Evolutionary conservation across 2,888 invertebrate species (phyloP).

Genomic region (Tigriopus californicus): DNA sequence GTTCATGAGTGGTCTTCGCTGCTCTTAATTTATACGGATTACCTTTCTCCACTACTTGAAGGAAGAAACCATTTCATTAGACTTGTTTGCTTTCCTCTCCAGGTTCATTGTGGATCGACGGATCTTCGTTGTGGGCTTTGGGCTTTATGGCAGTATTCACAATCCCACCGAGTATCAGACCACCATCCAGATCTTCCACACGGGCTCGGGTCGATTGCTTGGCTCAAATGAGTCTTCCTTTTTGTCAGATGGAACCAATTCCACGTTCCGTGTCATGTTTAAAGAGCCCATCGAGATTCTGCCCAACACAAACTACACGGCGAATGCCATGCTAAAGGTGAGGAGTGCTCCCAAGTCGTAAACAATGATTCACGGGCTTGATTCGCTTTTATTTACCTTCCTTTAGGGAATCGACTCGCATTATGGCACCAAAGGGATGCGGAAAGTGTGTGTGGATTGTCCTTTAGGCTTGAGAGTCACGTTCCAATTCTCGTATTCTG

Average conservation of each 20-base stretch:
- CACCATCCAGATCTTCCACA: constrained; percentile 52
- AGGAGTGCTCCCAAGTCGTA: constrained; percentile 17
- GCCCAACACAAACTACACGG: constrained; percentile 57
- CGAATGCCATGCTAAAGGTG: constrained; percentile 57
- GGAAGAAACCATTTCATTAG: neutral
- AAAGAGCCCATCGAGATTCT: constrained; percentile 63
- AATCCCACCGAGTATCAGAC: constrained; percentile 57
- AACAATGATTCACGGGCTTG: no score
- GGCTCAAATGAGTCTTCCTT: constrained; percentile 56
- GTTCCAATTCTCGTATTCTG: constrained; percentile 62
- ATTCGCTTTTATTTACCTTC: neutral
- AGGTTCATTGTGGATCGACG: constrained; percentile 59
- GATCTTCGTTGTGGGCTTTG: constrained; percentile 65
- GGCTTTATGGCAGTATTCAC: constrained; percentile 61
- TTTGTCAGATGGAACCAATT: constrained; percentile 54
- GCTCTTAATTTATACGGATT: no score
- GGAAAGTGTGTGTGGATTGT: constrained; percentile 52
- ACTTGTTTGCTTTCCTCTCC: constrained; percentile 20
- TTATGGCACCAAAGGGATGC: constrained; percentile 60
- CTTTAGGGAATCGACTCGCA: constrained; percentile 63
- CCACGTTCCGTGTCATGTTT: constrained; percentile 59
- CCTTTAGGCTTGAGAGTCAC: constrained; percentile 53
- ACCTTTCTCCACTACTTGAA: constrained; percentile 14
- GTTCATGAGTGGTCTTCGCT: no score
- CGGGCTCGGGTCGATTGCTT: constrained; percentile 39